Evolutionary conservation across 2,888 invertebrate genomes (phyloP), one percentile per base, ranked within the genome.

Genomic region (Pharmacophagus antenor): DNA sequence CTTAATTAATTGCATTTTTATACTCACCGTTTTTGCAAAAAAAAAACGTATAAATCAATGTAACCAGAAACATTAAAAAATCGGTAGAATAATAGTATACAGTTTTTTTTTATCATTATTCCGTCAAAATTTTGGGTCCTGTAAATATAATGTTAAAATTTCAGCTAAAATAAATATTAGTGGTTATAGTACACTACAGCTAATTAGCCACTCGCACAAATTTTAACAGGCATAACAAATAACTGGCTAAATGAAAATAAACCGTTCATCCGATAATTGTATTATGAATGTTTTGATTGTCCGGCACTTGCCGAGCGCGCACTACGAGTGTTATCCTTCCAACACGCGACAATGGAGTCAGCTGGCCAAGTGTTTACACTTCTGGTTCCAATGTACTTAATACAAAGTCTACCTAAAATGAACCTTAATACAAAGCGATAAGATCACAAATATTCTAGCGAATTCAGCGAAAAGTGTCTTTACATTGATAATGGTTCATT

Each of bases 281-380:
- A 85, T 88, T 87, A 85, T 63, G 65, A 71, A 63, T 88, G 78
- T 88, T 89, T 85, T 85, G 84, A 88, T 88, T 88, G 86, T 84
- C 76, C 81, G 77, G 74, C 70, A 76, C 73, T 73, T 76, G 71
- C 72, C 73, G 74, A 71, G 74, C 77, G 78, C 74, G 76, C 69
- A 74, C 74, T 76, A 71, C 65, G 67, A 87, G 85, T 88, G 85
- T 85, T 88, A 85, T 83, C 84, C 84, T 85, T 87, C 77, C 82
- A 69, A 73, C 74, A 70, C 70, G 74, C 76, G 73, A 81, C 84
- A 80, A 79, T 80, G 76, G 79, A 73, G 79, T 75, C 86, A 83
- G 82, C 77, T 87, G 88, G 60, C 77, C 74, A 80, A 88, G 87
- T 88, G 85, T 79, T 88, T 84, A 80, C 77, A 76, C 77, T 51